Evolutionary conservation across 2,888 invertebrate genomes (phyloP).

Genomic region (Calameuta idolon): DNA sequence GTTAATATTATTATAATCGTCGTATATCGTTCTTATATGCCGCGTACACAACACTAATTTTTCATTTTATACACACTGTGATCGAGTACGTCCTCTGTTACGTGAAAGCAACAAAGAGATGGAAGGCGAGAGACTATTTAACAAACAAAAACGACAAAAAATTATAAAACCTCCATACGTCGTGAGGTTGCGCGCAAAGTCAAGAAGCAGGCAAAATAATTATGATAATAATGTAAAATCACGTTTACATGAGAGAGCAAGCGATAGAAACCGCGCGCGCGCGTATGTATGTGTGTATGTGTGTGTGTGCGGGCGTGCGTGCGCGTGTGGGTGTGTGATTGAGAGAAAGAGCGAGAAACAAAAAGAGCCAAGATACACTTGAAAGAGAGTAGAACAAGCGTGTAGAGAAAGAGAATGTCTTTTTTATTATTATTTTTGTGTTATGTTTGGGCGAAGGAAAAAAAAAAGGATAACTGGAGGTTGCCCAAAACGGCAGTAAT

Average conservation of each 20-base stretch:
- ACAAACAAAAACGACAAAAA: not conserved
- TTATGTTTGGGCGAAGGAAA: not conserved
- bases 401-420: not conserved
- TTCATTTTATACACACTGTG: slow-evolving; percentile 44
- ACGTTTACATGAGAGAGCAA: slow-evolving; percentile 11
- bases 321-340: slow-evolving; percentile 12
- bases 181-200: slow-evolving; percentile 9
- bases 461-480: not conserved
- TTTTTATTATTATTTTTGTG: not conserved
- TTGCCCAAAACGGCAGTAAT: not conserved
- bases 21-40: slow-evolving; percentile 44
- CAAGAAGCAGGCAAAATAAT: slow-evolving; percentile 9
- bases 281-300: slow-evolving; percentile 9
- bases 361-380: slow-evolving; percentile 12
- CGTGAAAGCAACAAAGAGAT: not conserved
- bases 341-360: slow-evolving; percentile 14
- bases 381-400: slow-evolving; percentile 8
- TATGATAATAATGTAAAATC: slow-evolving; percentile 11
- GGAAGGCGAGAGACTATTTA: slow-evolving; percentile 2
- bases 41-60: slow-evolving; percentile 37
- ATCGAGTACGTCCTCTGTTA: slow-evolving; percentile 35
- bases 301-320: not conserved
- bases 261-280: slow-evolving; percentile 11
- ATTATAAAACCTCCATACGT: slow-evolving; percentile 18
- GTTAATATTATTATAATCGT: slow-evolving; percentile 20